These are phyloP conservation scores for Columbina picui DNA, from an alignment of 2,113 vertebrate genomes.

Conservation along the genomic window DNA sequence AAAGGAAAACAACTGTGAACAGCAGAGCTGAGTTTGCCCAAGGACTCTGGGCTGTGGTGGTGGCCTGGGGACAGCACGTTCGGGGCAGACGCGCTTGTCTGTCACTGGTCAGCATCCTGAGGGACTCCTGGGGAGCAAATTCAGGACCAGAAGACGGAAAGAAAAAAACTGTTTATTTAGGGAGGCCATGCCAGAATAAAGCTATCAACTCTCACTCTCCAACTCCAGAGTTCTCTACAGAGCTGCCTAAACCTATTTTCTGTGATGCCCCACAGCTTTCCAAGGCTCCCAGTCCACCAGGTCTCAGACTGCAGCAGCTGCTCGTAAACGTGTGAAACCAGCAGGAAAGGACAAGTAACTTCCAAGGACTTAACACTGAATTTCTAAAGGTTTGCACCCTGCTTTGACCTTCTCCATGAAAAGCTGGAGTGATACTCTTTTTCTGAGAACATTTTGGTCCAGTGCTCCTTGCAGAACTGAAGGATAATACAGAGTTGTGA, in stretches of 20 bases:
- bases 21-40: background rate
- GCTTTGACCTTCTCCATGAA: background rate
- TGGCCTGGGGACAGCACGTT: background rate
- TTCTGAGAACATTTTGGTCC: background rate
- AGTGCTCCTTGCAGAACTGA: background rate
- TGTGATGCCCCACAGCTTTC: constrained; percentile 7
- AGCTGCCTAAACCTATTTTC: constrained; percentile 40
- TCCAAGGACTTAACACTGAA: background rate
- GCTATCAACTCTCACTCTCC: constrained; percentile 1
- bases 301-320: constrained; percentile 27
- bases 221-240: background rate
- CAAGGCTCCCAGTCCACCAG: constrained; percentile 4
- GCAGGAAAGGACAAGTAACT: background rate
- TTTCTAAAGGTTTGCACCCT: background rate
- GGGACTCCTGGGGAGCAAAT: background rate
- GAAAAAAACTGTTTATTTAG: background rate
- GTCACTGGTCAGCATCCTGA: background rate
- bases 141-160: background rate
- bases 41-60: background rate
- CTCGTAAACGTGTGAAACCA: constrained; percentile 28
- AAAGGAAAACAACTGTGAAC: background rate
- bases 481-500: background rate
- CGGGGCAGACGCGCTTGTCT: background rate
- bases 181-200: background rate
- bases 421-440: background rate